Percentiles rank a stretch among this genome's conserved stretches.
Conservation (phyloP, 2,797 vertebrate genomes). For the Pangasius sanitwongsei region DNA sequence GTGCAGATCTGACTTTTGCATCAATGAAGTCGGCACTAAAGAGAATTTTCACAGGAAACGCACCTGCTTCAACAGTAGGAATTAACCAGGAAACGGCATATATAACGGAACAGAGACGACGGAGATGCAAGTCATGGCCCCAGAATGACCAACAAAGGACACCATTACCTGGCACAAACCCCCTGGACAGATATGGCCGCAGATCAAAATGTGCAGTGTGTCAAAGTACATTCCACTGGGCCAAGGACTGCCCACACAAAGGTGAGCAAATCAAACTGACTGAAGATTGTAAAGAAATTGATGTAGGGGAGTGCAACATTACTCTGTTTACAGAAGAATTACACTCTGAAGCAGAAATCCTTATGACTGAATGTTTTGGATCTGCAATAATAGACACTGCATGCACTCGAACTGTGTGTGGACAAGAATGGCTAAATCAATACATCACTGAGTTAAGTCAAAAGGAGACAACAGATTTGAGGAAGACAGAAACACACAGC, state of each 20-base stretch:
- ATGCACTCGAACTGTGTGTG: constrained; percentile 33
- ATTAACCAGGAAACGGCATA: constrained; percentile 28
- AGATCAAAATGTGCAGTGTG: constrained; percentile 44
- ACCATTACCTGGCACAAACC: constrained; percentile 32
- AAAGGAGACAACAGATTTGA: not conserved
- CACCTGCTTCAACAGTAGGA: not conserved
- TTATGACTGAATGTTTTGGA: constrained; percentile 28
- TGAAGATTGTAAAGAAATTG: not conserved
- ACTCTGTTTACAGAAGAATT: constrained; percentile 33
- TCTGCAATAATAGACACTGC: constrained; percentile 34
- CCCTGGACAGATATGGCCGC: constrained; percentile 35
- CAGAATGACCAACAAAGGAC: constrained; percentile 16
- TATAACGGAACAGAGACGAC: constrained; percentile 5
- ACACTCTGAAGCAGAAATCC: constrained; percentile 30
- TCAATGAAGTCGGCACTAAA: constrained; percentile 42
- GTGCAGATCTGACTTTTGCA: constrained; percentile 4
- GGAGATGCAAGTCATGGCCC: not conserved
- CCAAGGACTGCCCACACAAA: constrained; percentile 40
- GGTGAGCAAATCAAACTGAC: constrained; percentile 4
- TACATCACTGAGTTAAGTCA: not conserved
- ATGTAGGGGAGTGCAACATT: constrained; percentile 19
- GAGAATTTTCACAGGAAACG: constrained; percentile 31
- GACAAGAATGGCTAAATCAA: constrained; percentile 17
- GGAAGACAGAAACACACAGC: not conserved
- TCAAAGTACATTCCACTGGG: constrained; percentile 40